Evolutionary conservation across 2,888 invertebrate genomes (phyloP).

Genomic region (Nomada goodeniana): DNA sequence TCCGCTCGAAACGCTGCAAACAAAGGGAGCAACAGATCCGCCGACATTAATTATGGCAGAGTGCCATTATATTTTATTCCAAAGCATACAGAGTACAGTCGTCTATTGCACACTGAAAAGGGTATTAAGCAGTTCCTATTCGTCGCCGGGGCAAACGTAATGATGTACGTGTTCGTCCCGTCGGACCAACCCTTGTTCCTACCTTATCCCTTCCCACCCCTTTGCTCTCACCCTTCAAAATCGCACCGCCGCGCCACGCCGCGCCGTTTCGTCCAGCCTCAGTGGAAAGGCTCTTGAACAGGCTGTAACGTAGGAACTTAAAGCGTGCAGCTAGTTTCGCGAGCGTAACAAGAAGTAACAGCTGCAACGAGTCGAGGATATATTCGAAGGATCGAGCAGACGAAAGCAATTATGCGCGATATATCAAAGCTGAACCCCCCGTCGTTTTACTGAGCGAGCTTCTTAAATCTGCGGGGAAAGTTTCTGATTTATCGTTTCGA

Average conservation of each 20-base stretch:
- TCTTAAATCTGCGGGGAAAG: conserved; percentile 66
- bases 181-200: conserved; percentile 46
- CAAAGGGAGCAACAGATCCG: neutral
- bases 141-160: conserved; percentile 64
- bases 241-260: conserved; percentile 45
- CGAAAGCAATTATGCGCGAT: conserved; percentile 80
- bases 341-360: conserved; percentile 75
- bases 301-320: conserved; percentile 57
- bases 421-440: conserved; percentile 71
- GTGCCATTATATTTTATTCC: conserved; percentile 19
- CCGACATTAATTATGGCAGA: conserved; percentile 22
- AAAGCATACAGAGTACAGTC: neutral
- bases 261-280: conserved; percentile 43
- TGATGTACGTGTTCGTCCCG: conserved; percentile 66
- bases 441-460: conserved; percentile 45
- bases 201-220: conserved; percentile 35
- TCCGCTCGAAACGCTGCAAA: neutral
- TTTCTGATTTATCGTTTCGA: conserved; percentile 73
- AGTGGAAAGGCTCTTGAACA: conserved; percentile 30
- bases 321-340: conserved; percentile 70
- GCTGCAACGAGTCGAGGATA: conserved; percentile 71
- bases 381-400: conserved; percentile 68
- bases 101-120: conserved; percentile 43
- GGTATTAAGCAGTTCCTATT: conserved; percentile 61
- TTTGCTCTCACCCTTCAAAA: conserved; percentile 37